Evolutionary conservation across 2,113 vertebrate genomes (phyloP).

Genomic region (Ptilonorhynchus violaceus): DNA sequence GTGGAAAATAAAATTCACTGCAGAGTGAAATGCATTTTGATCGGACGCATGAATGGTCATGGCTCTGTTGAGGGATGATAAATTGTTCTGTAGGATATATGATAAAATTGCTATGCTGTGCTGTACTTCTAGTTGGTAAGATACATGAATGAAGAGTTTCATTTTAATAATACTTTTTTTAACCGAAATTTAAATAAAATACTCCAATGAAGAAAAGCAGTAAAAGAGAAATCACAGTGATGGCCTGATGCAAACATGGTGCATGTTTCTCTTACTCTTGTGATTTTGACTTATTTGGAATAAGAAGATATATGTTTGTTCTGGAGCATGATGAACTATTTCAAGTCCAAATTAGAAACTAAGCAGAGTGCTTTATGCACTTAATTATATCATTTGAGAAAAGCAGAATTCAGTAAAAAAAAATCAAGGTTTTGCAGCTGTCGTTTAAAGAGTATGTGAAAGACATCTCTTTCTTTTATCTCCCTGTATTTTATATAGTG

Average conservation of each 20-base stretch:
- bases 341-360: not conserved
- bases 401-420: not conserved
- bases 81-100: not conserved
- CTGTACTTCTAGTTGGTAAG: not conserved
- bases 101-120: not conserved
- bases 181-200: not conserved
- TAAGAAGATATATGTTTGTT: not conserved
- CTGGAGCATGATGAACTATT: not conserved
- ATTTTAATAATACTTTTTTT: not conserved
- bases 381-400: not conserved
- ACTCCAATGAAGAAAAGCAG: not conserved
- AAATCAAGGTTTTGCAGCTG: not conserved
- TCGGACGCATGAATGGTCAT: not conserved
- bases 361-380: not conserved
- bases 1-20: not conserved
- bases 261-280: not conserved
- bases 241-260: not conserved
- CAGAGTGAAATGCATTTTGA: not conserved
- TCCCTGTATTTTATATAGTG: not conserved
- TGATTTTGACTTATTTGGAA: not conserved
- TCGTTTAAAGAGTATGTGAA: not conserved
- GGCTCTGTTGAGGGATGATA: not conserved
- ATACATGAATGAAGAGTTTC: not conserved
- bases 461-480: not conserved
- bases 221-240: not conserved